These are phyloP conservation scores for Stegodyphus mimosarum DNA, from an alignment of 1,140 invertebrate species.

Conservation along the genomic window DNA sequence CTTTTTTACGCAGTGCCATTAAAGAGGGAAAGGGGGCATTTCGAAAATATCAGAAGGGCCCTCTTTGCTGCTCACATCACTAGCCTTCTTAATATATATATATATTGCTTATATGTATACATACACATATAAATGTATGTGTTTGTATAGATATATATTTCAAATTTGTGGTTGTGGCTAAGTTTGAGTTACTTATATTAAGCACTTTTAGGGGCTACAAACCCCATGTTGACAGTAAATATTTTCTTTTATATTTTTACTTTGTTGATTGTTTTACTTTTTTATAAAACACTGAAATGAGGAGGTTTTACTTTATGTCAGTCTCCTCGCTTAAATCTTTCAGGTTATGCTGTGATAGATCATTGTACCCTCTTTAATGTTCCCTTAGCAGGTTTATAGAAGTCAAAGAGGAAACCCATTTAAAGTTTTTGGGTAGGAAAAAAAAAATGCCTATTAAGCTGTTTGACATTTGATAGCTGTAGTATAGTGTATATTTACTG, in stretches of 20 bases:
- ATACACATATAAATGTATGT: constrained; percentile 25
- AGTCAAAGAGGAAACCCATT: constrained; percentile 51
- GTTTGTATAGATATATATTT: constrained; percentile 1
- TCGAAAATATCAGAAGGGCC: background rate
- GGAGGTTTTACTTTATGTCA: constrained; percentile 24
- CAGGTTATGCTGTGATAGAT: constrained; percentile 58
- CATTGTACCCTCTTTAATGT: constrained; percentile 57
- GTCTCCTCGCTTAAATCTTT: constrained; percentile 53
- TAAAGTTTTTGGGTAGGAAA: background rate
- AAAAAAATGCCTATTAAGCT: constrained; percentile 6
- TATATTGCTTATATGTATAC: constrained; percentile 26
- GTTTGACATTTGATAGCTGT: constrained; percentile 48
- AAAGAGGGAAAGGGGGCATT: background rate
- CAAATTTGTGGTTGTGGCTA: constrained; percentile 11
- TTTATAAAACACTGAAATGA: constrained; percentile 38
- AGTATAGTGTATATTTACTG: constrained; percentile 56
- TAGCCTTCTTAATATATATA: constrained; percentile 48
- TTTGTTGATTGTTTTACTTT: constrained; percentile 55
- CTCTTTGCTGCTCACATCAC: constrained; percentile 56
- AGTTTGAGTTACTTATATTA: constrained; percentile 22
- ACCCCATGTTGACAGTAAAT: constrained; percentile 40
- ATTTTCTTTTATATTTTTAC: constrained; percentile 56
- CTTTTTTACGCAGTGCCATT: constrained; percentile 32
- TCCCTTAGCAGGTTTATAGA: constrained; percentile 52
- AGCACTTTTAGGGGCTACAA: constrained; percentile 22